A percentile compares a stretch with the other conserved stretches of the same genome.
Conservation (phyloP, 2,888 invertebrate genomes). For the Monochamus alternatus region DNA sequence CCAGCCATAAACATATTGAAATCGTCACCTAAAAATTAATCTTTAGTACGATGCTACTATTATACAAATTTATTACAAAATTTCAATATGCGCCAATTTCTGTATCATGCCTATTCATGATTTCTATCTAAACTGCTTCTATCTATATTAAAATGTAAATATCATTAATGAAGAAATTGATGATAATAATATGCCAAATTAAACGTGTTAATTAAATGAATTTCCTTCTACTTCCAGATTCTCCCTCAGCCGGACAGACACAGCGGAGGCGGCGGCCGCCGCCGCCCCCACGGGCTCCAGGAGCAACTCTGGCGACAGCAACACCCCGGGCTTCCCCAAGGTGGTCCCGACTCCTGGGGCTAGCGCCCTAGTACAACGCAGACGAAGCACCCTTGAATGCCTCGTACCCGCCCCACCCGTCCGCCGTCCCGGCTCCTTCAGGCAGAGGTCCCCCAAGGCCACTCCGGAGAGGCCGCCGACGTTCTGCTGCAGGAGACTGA, state of each 20-base stretch:
- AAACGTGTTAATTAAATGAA: too few relatives aligned
- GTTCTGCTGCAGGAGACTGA: slow-evolving; percentile 84
- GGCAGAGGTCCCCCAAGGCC: slow-evolving; percentile 72
- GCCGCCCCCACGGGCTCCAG: slow-evolving; percentile 63
- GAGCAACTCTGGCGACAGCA: slow-evolving; percentile 69
- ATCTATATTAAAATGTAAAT: too few relatives aligned
- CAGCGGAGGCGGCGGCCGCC: slow-evolving; percentile 61
- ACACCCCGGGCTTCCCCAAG: slow-evolving; percentile 79
- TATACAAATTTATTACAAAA: too few relatives aligned
- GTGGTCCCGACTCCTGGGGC: slow-evolving; percentile 82
- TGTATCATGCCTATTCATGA: too few relatives aligned
- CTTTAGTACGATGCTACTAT: too few relatives aligned
- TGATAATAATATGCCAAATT: too few relatives aligned
- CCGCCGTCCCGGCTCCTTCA: slow-evolving; percentile 72
- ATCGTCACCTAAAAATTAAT: too few relatives aligned
- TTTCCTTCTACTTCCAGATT: slow-evolving; percentile 66
- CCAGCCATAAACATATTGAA: too few relatives aligned
- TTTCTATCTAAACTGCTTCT: too few relatives aligned
- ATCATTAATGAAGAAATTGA: too few relatives aligned
- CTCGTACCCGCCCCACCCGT: slow-evolving; percentile 66
- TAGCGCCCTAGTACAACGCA: slow-evolving; percentile 72
- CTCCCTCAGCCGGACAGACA: slow-evolving; percentile 67
- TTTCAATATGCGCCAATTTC: too few relatives aligned
- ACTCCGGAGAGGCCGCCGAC: slow-evolving; percentile 78
- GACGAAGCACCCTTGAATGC: slow-evolving; percentile 77